phyloP scores from a whole-genome alignment of 2,797 vertebrate genomes.

The Euphonia xanthogaster region DNA sequence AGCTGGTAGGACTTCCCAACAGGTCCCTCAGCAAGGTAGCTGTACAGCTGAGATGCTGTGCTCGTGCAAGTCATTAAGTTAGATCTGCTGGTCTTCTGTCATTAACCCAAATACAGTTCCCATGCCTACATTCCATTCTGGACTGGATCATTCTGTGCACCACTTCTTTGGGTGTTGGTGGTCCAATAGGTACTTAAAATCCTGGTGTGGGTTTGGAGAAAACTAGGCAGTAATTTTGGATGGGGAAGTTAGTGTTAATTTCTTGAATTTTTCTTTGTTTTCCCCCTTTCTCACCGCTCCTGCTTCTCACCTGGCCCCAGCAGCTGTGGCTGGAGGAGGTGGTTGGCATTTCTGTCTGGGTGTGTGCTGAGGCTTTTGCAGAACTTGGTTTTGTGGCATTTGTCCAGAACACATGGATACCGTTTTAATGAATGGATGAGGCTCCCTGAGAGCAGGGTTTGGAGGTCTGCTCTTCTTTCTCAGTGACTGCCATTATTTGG shows the following conservation, averaged over 20 bases:
- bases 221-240: background rate
- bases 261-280: background rate
- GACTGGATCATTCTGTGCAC: background rate
- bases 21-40: background rate
- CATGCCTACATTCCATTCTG: fast-evolving
- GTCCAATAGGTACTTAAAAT: background rate
- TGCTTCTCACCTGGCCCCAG: background rate
- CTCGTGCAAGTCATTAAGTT: background rate
- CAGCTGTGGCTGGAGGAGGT: background rate
- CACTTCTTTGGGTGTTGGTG: background rate
- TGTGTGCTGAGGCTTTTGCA: background rate
- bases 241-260: background rate
- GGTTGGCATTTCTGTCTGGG: background rate
- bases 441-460: background rate
- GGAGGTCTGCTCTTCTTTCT: background rate
- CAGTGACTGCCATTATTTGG: fast-evolving
- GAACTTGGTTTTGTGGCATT: background rate
- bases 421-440: background rate
- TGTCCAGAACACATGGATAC: background rate
- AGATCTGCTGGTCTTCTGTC: background rate
- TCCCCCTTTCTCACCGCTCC: background rate
- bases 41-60: background rate
- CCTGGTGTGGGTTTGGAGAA: background rate
- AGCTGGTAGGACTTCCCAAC: background rate
- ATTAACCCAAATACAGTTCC: background rate